phyloP scores from a whole-genome alignment of 2,113 vertebrate genomes.

The Corythaeola cristata region DNA sequence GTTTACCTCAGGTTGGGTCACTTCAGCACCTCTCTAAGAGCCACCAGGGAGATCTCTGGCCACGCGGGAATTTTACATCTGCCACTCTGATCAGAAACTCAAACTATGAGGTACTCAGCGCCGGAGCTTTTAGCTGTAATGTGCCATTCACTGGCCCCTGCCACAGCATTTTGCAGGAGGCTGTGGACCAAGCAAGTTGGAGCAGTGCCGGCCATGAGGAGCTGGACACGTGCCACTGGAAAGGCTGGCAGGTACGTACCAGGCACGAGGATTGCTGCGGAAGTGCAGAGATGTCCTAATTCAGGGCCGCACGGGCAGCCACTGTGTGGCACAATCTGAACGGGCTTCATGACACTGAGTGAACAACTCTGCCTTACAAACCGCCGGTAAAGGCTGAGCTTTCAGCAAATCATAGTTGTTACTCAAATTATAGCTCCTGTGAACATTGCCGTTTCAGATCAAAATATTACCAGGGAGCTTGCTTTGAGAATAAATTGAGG shows the following conservation, averaged over 20 bases:
- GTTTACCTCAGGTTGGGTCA: not conserved
- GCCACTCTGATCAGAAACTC: not conserved
- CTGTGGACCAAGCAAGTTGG: fast-evolving
- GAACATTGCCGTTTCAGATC: not conserved
- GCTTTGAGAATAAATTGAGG: not conserved
- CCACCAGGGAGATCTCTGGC: not conserved
- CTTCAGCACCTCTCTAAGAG: not conserved
- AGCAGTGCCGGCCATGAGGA: fast-evolving
- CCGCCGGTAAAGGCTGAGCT: not conserved
- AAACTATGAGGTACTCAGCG: not conserved
- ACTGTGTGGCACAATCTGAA: not conserved
- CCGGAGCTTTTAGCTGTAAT: not conserved
- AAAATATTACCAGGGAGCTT: not conserved
- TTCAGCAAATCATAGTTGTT: not conserved
- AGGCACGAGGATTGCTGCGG: not conserved
- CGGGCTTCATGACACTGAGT: not conserved
- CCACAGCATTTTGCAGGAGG: not conserved
- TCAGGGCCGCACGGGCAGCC: not conserved
- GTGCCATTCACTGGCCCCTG: not conserved
- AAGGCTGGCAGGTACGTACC: not conserved
- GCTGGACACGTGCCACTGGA: fast-evolving
- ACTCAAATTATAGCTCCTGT: not conserved
- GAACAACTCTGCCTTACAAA: not conserved
- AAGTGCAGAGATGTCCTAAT: not conserved
- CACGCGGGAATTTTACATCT: not conserved